These are phyloP conservation scores for Diachasma alloeum DNA, from an alignment of 1,140 invertebrate genomes.

Conservation along the genomic window DNA sequence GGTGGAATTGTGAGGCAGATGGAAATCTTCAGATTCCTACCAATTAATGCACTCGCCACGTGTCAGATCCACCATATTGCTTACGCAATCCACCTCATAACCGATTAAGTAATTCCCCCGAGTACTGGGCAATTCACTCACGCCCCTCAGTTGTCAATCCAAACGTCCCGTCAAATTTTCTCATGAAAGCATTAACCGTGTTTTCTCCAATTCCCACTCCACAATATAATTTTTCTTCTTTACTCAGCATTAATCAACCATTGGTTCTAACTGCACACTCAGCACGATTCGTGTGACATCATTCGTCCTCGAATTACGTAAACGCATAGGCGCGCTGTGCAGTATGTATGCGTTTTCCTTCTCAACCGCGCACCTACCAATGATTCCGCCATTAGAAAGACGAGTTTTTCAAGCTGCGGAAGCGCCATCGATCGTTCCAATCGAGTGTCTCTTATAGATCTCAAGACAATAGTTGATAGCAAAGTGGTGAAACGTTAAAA, in stretches of 20 bases:
- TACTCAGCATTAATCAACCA: background rate
- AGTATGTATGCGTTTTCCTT: background rate
- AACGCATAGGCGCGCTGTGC: conserved; percentile 36
- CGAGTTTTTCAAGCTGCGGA: background rate
- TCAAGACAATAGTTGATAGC: background rate
- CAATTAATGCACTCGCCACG: background rate
- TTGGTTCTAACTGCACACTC: conserved; percentile 21
- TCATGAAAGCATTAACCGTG: background rate
- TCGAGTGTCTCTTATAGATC: background rate
- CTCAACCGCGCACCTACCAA: background rate
- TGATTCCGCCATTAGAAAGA: background rate
- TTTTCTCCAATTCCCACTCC: conserved; percentile 3
- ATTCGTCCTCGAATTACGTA: conserved; percentile 56
- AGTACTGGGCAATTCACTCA: background rate
- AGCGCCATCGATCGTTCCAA: background rate
- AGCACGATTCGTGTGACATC: conserved; percentile 45
- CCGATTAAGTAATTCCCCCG: background rate
- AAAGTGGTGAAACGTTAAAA: too few relatives aligned
- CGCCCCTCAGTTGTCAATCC: background rate
- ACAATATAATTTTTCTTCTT: background rate
- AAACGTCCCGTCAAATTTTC: background rate
- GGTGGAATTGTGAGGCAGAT: background rate
- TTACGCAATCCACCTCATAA: background rate
- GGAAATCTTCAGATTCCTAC: background rate
- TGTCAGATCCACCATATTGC: background rate